These are phyloP conservation scores for Megatriorchis doriae DNA, from an alignment of 2,113 vertebrate species.

Conservation along the genomic window DNA sequence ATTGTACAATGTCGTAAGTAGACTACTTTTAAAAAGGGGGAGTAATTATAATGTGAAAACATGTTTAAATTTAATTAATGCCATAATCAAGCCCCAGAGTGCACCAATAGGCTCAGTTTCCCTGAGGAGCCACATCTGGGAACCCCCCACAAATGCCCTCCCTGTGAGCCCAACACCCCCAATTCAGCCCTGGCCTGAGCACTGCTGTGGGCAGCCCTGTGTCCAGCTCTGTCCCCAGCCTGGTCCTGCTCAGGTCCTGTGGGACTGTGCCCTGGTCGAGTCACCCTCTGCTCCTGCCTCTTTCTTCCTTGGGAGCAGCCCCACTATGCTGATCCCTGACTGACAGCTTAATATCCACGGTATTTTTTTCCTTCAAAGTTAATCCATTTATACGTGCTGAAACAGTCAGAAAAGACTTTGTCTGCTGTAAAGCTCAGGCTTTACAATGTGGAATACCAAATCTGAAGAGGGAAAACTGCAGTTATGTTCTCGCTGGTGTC, in stretches of 20 bases:
- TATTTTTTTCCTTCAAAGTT: neutral
- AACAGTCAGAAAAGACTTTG: neutral
- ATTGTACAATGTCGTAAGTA: neutral
- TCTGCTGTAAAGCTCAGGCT: neutral
- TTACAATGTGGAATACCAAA: neutral
- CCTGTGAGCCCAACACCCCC: neutral
- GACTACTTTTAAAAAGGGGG: neutral
- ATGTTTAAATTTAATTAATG: neutral
- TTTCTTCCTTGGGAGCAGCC: neutral
- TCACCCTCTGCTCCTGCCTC: neutral
- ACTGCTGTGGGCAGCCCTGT: neutral
- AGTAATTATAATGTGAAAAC: neutral
- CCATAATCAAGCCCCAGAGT: neutral
- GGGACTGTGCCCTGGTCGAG: neutral
- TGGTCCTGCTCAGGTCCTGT: neutral
- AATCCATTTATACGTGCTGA: neutral
- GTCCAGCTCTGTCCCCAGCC: neutral
- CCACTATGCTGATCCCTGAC: neutral
- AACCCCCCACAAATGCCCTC: rapidly evolving
- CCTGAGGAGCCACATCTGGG: neutral
- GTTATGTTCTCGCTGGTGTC: neutral
- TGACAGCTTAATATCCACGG: neutral
- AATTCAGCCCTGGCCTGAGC: neutral
- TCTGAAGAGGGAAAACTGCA: neutral
- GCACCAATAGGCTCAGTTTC: neutral